Evolutionary conservation across 2,113 vertebrate species (phyloP).

Genomic region (Sturnira hondurensis): DNA sequence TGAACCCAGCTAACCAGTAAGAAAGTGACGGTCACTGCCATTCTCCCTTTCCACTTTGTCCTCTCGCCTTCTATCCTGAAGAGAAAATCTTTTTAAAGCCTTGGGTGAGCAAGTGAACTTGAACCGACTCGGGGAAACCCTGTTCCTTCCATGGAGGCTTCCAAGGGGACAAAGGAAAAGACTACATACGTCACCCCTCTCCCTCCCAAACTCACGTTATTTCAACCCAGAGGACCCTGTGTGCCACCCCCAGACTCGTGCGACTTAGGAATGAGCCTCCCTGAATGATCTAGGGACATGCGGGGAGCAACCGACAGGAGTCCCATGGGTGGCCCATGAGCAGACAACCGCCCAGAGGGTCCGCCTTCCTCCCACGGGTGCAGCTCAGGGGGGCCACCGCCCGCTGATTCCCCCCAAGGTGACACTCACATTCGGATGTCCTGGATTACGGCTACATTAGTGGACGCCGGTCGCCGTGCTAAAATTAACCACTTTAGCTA

Average conservation of each 20-base stretch:
- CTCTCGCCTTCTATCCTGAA: not conserved
- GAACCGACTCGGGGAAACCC: not conserved
- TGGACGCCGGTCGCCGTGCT: constrained; percentile 79
- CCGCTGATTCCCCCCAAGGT: constrained; percentile 43
- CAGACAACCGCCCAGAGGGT: not conserved
- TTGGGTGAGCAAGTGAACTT: not conserved
- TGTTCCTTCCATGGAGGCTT: not conserved
- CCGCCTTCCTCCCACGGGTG: not conserved
- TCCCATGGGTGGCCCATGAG: not conserved
- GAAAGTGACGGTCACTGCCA: not conserved
- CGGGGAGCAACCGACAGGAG: not conserved
- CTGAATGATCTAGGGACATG: not conserved
- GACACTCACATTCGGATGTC: constrained; percentile 63
- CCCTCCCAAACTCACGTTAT: not conserved
- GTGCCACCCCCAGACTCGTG: not conserved
- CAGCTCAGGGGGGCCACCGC: not conserved
- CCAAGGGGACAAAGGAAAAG: not conserved
- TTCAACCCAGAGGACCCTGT: not conserved
- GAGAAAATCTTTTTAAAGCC: not conserved
- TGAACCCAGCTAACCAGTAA: not conserved
- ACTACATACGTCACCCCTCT: not conserved
- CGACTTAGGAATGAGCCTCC: not conserved
- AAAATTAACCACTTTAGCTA: constrained; percentile 98
- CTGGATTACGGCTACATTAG: constrained; percentile 80
- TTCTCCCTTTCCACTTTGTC: not conserved